Percentiles rank a stretch among this genome's conserved stretches.
These are phyloP conservation scores for Lasaia peninsularis DNA, from an alignment of 1,140 invertebrate genomes.

Conservation along the genomic window DNA sequence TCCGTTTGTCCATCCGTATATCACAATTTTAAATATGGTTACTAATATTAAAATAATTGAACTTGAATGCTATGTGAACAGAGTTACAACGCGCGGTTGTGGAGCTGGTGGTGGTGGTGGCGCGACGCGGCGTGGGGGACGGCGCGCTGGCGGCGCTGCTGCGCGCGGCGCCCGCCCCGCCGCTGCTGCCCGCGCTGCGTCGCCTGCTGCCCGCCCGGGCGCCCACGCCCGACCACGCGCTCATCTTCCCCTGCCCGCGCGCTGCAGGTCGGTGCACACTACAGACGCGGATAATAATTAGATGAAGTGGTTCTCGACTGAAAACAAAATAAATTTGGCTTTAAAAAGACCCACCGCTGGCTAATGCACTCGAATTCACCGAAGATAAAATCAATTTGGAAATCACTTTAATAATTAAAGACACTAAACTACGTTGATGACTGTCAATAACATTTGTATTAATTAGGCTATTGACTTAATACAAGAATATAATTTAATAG, in stretches of 20 bases:
- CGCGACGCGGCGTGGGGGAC: conserved; percentile 76
- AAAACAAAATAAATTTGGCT: conserved; percentile 5
- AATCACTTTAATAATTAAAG: too few relatives aligned
- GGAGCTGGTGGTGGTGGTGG: conserved; percentile 78
- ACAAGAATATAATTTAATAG: too few relatives aligned
- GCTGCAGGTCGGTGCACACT: not conserved
- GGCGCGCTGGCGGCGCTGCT: conserved; percentile 77
- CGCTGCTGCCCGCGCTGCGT: conserved; percentile 74
- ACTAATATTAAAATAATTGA: too few relatives aligned
- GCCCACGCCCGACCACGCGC: conserved; percentile 78
- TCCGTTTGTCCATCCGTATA: too few relatives aligned
- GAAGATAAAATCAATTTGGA: too few relatives aligned
- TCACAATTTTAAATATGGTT: too few relatives aligned
- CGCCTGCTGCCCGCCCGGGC: conserved; percentile 68
- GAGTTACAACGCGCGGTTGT: conserved; percentile 80
- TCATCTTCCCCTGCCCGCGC: conserved; percentile 74
- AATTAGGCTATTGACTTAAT: too few relatives aligned
- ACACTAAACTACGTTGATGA: too few relatives aligned
- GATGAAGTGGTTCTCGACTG: too few relatives aligned
- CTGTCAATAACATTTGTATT: too few relatives aligned
- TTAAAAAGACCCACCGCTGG: not conserved
- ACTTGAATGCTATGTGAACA: too few relatives aligned
- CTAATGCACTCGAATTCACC: too few relatives aligned
- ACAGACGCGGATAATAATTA: not conserved
- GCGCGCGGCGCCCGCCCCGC: conserved; percentile 72